phyloP scores from a whole-genome alignment of 2,888 invertebrate species.

The Dorcus parallelipipedus region DNA sequence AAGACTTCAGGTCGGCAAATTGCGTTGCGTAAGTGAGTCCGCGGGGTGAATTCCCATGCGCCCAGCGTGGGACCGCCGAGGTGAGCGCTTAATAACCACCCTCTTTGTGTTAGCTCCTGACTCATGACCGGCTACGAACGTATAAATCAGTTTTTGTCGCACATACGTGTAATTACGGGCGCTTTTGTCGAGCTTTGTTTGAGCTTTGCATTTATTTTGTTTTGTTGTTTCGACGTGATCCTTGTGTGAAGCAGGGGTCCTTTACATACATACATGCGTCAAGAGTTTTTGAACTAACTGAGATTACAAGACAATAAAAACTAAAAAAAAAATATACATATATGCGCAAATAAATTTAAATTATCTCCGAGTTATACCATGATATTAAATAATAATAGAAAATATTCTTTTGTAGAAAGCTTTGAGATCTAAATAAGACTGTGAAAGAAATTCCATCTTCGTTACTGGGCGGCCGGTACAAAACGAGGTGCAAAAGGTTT shows the following conservation, averaged over 20 bases:
- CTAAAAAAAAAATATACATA: too few relatives aligned
- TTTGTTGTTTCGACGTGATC: not conserved
- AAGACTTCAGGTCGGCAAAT: slow-evolving; percentile 1
- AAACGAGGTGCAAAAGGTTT: too few relatives aligned
- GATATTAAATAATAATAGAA: too few relatives aligned
- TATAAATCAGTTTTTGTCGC: slow-evolving; percentile 12
- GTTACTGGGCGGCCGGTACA: too few relatives aligned
- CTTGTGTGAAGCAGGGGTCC: not conserved
- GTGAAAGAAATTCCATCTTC: too few relatives aligned
- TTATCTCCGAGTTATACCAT: too few relatives aligned
- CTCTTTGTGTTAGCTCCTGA: slow-evolving; percentile 18
- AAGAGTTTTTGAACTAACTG: not conserved
- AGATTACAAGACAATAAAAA: too few relatives aligned
- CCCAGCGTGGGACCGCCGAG: slow-evolving; percentile 27
- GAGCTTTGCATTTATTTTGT: not conserved
- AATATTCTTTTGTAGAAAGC: too few relatives aligned
- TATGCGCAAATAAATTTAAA: too few relatives aligned
- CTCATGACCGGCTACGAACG: slow-evolving; percentile 11
- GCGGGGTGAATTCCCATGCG: slow-evolving; percentile 26
- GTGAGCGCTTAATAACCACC: slow-evolving; percentile 29
- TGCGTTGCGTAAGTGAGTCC: not conserved
- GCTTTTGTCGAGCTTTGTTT: slow-evolving; percentile 9
- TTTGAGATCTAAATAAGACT: too few relatives aligned
- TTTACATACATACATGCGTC: not conserved
- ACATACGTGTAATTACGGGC: slow-evolving; percentile 13